Conservation (phyloP, 1,140 invertebrate genomes). For the Philopotamus ludificatus region DNA sequence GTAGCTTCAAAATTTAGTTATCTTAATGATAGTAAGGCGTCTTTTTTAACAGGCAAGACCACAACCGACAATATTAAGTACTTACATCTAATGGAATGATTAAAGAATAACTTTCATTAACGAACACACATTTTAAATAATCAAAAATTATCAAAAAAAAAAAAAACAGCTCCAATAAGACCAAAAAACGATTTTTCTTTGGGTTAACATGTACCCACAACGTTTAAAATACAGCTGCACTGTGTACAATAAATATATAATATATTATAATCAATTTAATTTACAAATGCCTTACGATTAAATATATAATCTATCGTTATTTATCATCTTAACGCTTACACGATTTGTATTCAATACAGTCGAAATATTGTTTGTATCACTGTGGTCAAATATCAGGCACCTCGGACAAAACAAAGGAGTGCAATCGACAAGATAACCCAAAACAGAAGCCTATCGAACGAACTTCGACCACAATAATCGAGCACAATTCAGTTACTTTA, state of each 20-base stretch:
- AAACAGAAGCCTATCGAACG: too few species aligned
- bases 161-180: too few species aligned
- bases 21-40: conserved; percentile 45
- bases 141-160: conserved; percentile 18
- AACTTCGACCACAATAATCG: too few species aligned
- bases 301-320: too few species aligned
- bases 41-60: conserved; percentile 58
- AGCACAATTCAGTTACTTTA: too few species aligned
- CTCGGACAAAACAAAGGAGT: conserved; percentile 32
- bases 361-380: conserved; percentile 41
- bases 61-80: conserved; percentile 59
- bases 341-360: conserved; percentile 38
- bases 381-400: conserved; percentile 40
- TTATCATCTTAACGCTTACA: conserved; percentile 29
- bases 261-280: conserved; percentile 29
- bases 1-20: conserved; percentile 56
- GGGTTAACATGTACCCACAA: conserved; percentile 13
- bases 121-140: conserved; percentile 38
- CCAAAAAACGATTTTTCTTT: too few species aligned
- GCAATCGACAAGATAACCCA: conserved; percentile 15
- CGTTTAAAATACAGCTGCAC: conserved; percentile 32
- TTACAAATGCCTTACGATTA: conserved; percentile 20
- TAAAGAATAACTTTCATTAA: conserved; percentile 29
- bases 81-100: conserved; percentile 57
- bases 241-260: conserved; percentile 20